A percentile compares a stretch with the other conserved stretches of the same genome.
Conservation (phyloP, 2,888 invertebrate species). For the Caenorhabditis uteleia region DNA sequence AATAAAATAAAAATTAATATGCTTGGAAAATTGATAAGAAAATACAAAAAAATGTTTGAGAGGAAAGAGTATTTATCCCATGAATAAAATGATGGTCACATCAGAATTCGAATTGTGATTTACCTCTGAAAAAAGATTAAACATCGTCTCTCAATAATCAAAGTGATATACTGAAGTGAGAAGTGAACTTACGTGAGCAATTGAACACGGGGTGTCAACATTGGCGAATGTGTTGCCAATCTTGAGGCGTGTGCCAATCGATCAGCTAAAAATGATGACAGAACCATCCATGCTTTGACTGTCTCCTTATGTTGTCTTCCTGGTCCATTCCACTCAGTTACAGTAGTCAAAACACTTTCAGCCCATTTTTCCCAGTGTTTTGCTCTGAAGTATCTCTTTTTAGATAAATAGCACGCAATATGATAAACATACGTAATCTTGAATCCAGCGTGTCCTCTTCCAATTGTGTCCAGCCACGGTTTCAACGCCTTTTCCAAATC, state of each 20-base stretch:
- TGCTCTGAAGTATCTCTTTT: slow-evolving; percentile 29
- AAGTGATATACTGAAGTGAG: not conserved
- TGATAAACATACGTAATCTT: slow-evolving; percentile 47
- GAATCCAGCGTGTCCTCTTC: slow-evolving; percentile 59
- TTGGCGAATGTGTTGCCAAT: slow-evolving; percentile 35
- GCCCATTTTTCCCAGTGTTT: slow-evolving; percentile 64
- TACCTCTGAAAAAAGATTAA: slow-evolving; percentile 16
- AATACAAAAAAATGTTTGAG: too few relatives aligned
- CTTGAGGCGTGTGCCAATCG: slow-evolving; percentile 50
- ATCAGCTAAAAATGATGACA: slow-evolving; percentile 62
- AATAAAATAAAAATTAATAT: too few relatives aligned
- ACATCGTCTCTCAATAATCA: not conserved
- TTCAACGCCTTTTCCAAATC: slow-evolving; percentile 54
- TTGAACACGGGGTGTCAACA: slow-evolving; percentile 59
- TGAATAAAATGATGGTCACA: not conserved
- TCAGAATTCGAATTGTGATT: slow-evolving; percentile 18
- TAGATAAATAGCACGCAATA: not conserved
- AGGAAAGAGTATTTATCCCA: too few relatives aligned
- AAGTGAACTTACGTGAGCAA: slow-evolving; percentile 42
- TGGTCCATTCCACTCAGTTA: slow-evolving; percentile 58
- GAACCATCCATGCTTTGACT: slow-evolving; percentile 57
- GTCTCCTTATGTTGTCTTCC: slow-evolving; percentile 62
- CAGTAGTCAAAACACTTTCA: slow-evolving; percentile 49
- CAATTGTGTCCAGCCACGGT: slow-evolving; percentile 60
- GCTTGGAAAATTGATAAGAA: too few relatives aligned